Conservation (phyloP, 35 echinoderm and acorn worm species). For the Acanthaster planci region DNA sequence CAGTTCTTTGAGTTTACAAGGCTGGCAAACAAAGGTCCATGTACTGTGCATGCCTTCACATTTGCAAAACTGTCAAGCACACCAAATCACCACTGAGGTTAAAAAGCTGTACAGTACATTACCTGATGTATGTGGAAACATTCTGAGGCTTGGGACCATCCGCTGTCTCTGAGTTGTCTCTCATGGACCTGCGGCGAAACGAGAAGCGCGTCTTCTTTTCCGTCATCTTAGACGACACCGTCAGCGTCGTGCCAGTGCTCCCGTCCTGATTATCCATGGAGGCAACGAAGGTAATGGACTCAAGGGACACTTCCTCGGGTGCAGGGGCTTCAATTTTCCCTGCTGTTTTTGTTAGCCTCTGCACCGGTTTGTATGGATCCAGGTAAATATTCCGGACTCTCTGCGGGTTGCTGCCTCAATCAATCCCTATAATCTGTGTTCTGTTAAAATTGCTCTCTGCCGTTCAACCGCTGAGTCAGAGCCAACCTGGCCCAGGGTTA, state of each 20-base stretch:
- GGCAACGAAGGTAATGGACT: neutral
- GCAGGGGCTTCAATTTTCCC: neutral
- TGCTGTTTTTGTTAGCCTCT: slow-evolving; percentile 2
- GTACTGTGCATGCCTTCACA: too few relatives aligned
- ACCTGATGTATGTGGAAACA: slow-evolving; percentile 18
- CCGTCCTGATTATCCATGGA: slow-evolving; percentile 31
- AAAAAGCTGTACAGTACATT: neutral
- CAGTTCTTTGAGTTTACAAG: too few relatives aligned
- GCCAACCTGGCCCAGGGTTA: neutral
- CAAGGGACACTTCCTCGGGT: neutral
- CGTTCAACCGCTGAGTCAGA: neutral
- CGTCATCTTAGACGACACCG: slow-evolving; percentile 25
- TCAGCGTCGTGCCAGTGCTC: slow-evolving; percentile 6
- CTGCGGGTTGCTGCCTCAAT: neutral
- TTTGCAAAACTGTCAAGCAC: too few relatives aligned
- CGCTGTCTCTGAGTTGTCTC: slow-evolving; percentile 2
- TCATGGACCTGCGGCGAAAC: slow-evolving; percentile 36
- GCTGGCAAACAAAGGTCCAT: too few relatives aligned
- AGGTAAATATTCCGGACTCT: slow-evolving; percentile 20
- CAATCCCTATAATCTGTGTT: slow-evolving; percentile 1
- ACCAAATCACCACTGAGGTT: too few relatives aligned
- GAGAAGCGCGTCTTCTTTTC: slow-evolving; percentile 41
- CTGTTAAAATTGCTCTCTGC: neutral
- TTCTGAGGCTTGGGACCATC: slow-evolving; percentile 16
- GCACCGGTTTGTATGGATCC: slow-evolving; percentile 12